A percentile compares a stretch with the other conserved stretches of the same genome.
Conservation (phyloP, 2,113 vertebrate genomes). For the Megaleporinus macrocephalus region DNA sequence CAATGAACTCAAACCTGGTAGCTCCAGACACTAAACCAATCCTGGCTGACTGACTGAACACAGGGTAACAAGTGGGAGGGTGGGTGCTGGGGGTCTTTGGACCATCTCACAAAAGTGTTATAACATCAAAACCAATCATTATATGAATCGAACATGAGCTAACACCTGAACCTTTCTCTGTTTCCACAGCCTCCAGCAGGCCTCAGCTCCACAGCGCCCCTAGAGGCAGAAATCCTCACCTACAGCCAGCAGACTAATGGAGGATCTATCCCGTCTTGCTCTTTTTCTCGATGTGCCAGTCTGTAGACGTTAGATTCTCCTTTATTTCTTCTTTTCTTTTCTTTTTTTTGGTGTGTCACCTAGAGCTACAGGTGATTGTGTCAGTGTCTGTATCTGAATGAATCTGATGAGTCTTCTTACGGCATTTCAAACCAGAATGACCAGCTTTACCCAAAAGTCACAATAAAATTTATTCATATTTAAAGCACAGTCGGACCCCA, state of each 20-base stretch:
- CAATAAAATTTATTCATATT: slow-evolving; percentile 65
- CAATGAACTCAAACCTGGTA: no score
- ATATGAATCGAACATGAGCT: no score
- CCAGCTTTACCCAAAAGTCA: slow-evolving; percentile 19
- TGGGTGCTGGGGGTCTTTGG: no score
- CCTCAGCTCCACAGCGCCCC: neutral
- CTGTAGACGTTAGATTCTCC: no score
- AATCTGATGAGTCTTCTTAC: neutral
- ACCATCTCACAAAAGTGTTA: no score
- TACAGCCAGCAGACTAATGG: neutral
- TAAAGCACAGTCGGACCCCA: slow-evolving; percentile 53
- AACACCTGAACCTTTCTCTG: neutral
- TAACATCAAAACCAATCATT: no score
- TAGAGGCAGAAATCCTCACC: neutral
- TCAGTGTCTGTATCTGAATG: neutral
- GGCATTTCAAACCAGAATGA: slow-evolving; percentile 1
- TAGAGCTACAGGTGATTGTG: neutral
- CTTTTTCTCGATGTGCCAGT: neutral
- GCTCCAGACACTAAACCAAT: no score
- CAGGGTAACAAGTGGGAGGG: no score
- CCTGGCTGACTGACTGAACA: no score
- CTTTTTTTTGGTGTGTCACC: neutral
- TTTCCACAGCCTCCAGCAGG: neutral
- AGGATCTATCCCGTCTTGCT: neutral
- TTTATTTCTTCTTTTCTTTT: no score